Evolutionary conservation across 2,888 invertebrate species (phyloP).

Genomic region (Axea sp.): DNA sequence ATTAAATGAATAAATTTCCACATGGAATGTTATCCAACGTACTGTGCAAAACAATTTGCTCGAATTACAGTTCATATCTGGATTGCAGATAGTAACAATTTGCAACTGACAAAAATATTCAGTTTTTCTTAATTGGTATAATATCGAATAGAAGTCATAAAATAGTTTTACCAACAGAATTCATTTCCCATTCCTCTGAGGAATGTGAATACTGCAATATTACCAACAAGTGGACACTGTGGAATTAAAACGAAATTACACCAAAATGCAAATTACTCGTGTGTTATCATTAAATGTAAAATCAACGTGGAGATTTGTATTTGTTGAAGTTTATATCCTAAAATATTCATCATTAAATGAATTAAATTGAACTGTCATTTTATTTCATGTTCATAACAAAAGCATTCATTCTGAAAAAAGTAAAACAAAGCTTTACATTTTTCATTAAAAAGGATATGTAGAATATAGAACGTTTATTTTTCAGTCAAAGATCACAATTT

Average conservation of each 20-base stretch:
- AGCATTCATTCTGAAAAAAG: too few relatives aligned
- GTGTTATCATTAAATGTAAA: constrained; percentile 31
- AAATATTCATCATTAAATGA: too few relatives aligned
- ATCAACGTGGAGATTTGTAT: constrained; percentile 42
- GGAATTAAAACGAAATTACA: constrained; percentile 53
- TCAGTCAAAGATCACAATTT: constrained; percentile 14
- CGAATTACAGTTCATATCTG: constrained; percentile 25
- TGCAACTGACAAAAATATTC: constrained; percentile 14
- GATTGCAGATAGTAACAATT: constrained; percentile 7
- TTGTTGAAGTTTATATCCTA: constrained; percentile 30
- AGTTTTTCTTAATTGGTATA: constrained; percentile 29
- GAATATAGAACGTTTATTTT: background rate
- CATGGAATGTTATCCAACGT: constrained; percentile 5
- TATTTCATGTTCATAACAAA: too few relatives aligned
- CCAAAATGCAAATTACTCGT: constrained; percentile 47
- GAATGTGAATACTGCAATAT: constrained; percentile 45
- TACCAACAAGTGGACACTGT: constrained; percentile 39
- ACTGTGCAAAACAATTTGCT: constrained; percentile 8
- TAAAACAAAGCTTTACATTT: too few relatives aligned
- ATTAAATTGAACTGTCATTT: too few relatives aligned
- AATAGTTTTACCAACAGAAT: constrained; percentile 38
- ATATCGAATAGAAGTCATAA: constrained; percentile 14
- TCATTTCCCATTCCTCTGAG: constrained; percentile 41
- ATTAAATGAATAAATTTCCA: constrained; percentile 9
- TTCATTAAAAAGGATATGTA: too few relatives aligned